A percentile compares a stretch with the other conserved stretches of the same genome.
Evolutionary conservation across 2,797 vertebrate species (phyloP).

Genomic region (Morus bassanus): DNA sequence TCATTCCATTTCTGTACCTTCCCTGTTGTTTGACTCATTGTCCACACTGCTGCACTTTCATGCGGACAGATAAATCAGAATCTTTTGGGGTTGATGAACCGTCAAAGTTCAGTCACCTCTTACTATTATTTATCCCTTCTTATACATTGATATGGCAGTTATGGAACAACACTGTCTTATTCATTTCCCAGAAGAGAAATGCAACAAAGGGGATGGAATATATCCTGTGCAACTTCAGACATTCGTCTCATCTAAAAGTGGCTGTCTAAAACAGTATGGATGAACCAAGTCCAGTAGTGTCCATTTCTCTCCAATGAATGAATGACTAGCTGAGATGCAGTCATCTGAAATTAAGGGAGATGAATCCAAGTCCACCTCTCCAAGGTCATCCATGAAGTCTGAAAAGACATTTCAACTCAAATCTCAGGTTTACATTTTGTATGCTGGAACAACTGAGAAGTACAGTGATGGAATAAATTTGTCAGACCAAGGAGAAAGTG

Average conservation of each 20-base stretch:
- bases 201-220: not conserved
- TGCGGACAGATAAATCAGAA: constrained; percentile 35
- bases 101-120: constrained; percentile 18
- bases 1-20: not conserved
- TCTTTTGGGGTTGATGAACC: not conserved
- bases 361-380: not conserved
- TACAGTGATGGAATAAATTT: not conserved
- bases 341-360: not conserved
- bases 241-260: constrained; percentile 5
- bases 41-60: not conserved
- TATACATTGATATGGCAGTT: not conserved
- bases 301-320: not conserved
- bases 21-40: not conserved
- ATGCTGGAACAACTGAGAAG: not conserved
- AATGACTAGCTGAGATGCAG: not conserved
- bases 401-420: not conserved
- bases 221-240: not conserved
- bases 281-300: not conserved
- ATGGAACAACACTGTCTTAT: not conserved
- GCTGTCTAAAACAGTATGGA: not conserved
- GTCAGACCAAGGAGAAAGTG: not conserved
- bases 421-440: not conserved
- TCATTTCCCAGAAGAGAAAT: constrained; percentile 6
- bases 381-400: not conserved
- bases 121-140: constrained; percentile 41